Evolutionary conservation across 53 echinoderm and acorn worm genomes (phyloP).

Genomic region (Paracentrotus lividus): DNA sequence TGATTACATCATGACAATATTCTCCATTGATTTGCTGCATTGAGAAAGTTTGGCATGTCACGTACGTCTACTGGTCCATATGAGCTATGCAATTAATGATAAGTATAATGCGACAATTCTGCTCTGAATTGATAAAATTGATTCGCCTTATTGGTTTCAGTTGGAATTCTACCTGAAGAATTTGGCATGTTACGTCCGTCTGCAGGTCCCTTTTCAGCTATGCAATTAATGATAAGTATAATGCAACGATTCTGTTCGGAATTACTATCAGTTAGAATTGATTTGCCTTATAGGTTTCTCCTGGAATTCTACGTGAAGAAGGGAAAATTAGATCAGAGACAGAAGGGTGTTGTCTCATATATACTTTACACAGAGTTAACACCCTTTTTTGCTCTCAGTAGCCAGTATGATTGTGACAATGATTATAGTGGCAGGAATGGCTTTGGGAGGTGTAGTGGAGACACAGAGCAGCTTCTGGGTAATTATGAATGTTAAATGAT

Average conservation of each 20-base stretch:
- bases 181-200: no score
- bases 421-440: not conserved
- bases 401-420: conserved; percentile 11
- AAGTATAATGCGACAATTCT: not conserved
- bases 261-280: not conserved
- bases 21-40: not conserved
- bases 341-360: no score
- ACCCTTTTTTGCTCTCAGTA: no score
- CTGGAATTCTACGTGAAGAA: not conserved
- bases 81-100: not conserved
- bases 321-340: no score
- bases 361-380: no score
- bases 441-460: not conserved
- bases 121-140: conserved; percentile 27
- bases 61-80: not conserved
- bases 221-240: not conserved
- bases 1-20: not conserved
- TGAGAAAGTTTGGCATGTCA: not conserved
- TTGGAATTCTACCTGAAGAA: not conserved
- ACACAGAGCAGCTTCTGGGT: not conserved
- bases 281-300: conserved; percentile 16
- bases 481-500: conserved; percentile 2
- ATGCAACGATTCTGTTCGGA: not conserved
- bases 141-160: conserved; percentile 11
- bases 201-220: not conserved